phyloP scores from a whole-genome alignment of 2,888 invertebrate genomes.

The Cerceris rybyensis region DNA sequence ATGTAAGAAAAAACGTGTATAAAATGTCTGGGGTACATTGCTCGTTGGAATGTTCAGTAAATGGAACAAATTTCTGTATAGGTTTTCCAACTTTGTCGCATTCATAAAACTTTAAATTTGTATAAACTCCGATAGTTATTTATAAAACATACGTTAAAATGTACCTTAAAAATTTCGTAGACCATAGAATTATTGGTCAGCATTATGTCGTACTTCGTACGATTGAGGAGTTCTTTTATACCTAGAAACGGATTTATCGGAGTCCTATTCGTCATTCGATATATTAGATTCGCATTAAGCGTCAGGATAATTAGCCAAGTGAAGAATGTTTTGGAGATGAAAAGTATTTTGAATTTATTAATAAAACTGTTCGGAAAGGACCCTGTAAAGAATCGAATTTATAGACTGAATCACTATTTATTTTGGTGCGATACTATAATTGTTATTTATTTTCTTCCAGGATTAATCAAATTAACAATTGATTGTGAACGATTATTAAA shows the following conservation, averaged over 20 bases:
- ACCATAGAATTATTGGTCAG: constrained; percentile 41
- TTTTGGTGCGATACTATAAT: too few relatives aligned
- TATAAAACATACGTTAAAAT: not conserved
- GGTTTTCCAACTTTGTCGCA: too few relatives aligned
- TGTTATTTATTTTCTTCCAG: too few relatives aligned
- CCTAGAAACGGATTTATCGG: constrained; percentile 50
- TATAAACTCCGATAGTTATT: too few relatives aligned
- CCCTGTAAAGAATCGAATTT: constrained; percentile 28
- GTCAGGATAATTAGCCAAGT: constrained; percentile 61
- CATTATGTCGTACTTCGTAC: constrained; percentile 48
- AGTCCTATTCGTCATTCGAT: constrained; percentile 54
- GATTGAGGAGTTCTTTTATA: constrained; percentile 45
- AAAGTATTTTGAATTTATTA: constrained; percentile 51
- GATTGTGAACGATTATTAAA: too few relatives aligned
- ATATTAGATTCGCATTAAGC: constrained; percentile 60
- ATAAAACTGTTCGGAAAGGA: constrained; percentile 48
- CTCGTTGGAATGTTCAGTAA: not conserved
- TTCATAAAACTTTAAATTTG: too few relatives aligned
- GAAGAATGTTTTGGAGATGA: constrained; percentile 56
- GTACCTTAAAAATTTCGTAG: constrained; percentile 40
- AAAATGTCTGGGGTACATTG: not conserved
- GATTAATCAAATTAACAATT: too few relatives aligned
- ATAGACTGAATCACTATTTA: too few relatives aligned
- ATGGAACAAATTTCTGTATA: too few relatives aligned
- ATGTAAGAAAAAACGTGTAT: too few relatives aligned